These are phyloP conservation scores for Dinothrombium tinctorium DNA, from an alignment of 1,140 invertebrate genomes.

Conservation along the genomic window DNA sequence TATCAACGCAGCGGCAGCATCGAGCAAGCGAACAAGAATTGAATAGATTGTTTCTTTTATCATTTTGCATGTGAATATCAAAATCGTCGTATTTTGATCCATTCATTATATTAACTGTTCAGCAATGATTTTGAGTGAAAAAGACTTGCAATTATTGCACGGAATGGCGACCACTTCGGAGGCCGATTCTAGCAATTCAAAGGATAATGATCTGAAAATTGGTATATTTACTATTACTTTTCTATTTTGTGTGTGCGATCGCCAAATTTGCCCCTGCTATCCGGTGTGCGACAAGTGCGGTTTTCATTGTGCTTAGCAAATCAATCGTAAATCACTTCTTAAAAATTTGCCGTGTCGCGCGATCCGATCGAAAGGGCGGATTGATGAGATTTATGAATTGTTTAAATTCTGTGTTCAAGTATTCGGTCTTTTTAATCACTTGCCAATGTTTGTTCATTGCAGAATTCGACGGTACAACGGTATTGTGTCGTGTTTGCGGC, in stretches of 20 bases:
- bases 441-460: background rate
- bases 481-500: slow-evolving; percentile 92
- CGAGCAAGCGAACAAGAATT: no score
- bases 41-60: no score
- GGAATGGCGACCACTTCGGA: slow-evolving; percentile 9
- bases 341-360: background rate
- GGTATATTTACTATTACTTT: slow-evolving; percentile 3
- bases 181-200: slow-evolving; percentile 10
- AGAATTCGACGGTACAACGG: slow-evolving; percentile 97
- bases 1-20: no score
- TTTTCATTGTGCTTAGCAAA: background rate
- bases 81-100: background rate
- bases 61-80: no score
- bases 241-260: background rate
- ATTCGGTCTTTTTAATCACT: background rate
- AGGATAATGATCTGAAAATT: slow-evolving; percentile 11
- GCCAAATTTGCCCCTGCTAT: background rate
- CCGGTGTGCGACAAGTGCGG: background rate
- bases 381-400: background rate
- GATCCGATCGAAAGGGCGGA: background rate
- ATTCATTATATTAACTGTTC: background rate
- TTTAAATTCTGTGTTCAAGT: background rate
- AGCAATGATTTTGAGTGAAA: slow-evolving; percentile 16
- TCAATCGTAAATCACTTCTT: background rate
- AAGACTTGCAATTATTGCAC: slow-evolving; percentile 15